Percentiles rank a stretch among this genome's conserved stretches.
phyloP scores from a whole-genome alignment of 2,888 invertebrate genomes.

The Boloria selene region DNA sequence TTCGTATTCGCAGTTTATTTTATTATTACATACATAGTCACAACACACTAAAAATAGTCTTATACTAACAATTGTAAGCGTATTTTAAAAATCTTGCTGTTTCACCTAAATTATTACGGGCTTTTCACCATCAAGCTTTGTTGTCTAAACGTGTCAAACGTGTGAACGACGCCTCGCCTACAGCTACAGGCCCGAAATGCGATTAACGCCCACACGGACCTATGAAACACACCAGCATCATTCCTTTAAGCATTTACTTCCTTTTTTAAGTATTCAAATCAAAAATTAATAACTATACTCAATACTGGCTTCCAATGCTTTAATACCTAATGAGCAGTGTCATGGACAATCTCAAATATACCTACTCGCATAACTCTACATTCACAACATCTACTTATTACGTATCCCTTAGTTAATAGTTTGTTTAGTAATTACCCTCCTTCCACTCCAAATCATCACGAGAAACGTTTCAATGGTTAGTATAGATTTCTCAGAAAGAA shows the following conservation, averaged over 20 bases:
- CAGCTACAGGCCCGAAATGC: conserved; percentile 3
- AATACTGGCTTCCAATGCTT: background rate
- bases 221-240: conserved; percentile 14
- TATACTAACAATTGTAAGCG: background rate
- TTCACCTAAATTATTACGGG: conserved; percentile 5
- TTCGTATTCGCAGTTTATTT: too few species aligned
- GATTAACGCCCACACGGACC: conserved; percentile 23
- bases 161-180: background rate
- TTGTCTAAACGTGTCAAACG: conserved; percentile 9
- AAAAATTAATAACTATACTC: conserved; percentile 10
- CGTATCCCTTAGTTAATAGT: too few species aligned
- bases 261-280: conserved; percentile 14
- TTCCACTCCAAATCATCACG: too few species aligned
- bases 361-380: too few species aligned
- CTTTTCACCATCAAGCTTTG: conserved; percentile 19
- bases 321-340: background rate
- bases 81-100: conserved; percentile 5
- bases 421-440: too few species aligned
- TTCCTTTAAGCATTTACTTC: conserved; percentile 15
- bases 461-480: too few species aligned
- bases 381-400: too few species aligned
- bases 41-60: too few species aligned
- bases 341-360: too few species aligned
- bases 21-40: too few species aligned
- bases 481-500: too few species aligned